These are phyloP conservation scores for Colinus virginianus DNA, from an alignment of 2,113 vertebrate genomes.

Conservation along the genomic window DNA sequence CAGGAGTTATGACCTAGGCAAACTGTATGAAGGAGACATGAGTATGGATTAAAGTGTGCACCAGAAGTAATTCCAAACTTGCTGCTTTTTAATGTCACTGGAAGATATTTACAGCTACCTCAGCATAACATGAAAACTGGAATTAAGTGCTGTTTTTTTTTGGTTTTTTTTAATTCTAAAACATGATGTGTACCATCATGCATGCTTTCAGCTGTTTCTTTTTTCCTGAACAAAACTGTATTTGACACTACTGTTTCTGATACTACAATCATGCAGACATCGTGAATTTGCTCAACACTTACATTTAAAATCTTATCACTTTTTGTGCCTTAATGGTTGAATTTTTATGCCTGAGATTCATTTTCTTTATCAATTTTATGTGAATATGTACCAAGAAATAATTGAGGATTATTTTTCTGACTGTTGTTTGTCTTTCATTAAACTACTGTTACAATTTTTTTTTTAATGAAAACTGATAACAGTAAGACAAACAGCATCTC, in stretches of 20 bases:
- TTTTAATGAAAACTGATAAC: not conserved
- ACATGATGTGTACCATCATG: fast-evolving
- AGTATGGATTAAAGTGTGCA: not conserved
- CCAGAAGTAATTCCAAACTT: not conserved
- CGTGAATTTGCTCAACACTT: not conserved
- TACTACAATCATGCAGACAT: not conserved
- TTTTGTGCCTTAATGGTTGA: not conserved
- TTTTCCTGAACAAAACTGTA: not conserved
- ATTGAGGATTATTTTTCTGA: not conserved
- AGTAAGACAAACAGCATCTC: not conserved
- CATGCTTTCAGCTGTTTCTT: not conserved
- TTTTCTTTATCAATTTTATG: not conserved
- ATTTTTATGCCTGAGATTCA: not conserved
- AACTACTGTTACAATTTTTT: not conserved
- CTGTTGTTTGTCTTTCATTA: not conserved
- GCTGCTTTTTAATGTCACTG: not conserved
- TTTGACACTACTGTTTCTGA: not conserved
- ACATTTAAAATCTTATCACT: not conserved
- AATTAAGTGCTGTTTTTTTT: not conserved
- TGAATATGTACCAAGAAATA: not conserved
- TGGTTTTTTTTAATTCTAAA: not conserved
- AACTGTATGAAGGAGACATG: not conserved
- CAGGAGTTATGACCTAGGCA: not conserved
- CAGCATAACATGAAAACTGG: not conserved
- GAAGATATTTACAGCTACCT: not conserved